These are phyloP conservation scores for Bombus sibiricus DNA, from an alignment of 1,140 invertebrate genomes.

Conservation along the genomic window DNA sequence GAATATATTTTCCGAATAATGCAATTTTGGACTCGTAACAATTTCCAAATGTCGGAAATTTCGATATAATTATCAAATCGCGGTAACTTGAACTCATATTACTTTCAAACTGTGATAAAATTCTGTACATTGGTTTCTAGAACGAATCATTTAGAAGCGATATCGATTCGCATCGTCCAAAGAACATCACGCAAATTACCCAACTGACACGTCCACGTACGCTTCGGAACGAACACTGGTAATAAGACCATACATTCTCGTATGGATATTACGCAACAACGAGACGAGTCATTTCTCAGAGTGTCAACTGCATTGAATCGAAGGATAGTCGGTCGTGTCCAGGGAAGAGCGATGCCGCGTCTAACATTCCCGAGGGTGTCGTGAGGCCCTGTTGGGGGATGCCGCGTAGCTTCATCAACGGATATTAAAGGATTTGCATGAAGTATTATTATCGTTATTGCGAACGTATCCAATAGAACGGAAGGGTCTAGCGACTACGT, in stretches of 20 bases:
- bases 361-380: conserved; percentile 77
- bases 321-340: conserved; percentile 75
- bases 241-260: conserved; percentile 69
- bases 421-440: conserved; percentile 83
- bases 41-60: too few relatives aligned
- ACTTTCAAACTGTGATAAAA: too few relatives aligned
- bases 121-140: too few relatives aligned
- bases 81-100: too few relatives aligned
- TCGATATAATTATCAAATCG: too few relatives aligned
- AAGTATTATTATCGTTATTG: conserved; percentile 80
- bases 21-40: too few relatives aligned
- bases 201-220: not conserved
- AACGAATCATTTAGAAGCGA: too few relatives aligned
- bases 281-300: conserved; percentile 81
- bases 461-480: conserved; percentile 63
- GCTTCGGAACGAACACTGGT: not conserved
- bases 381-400: conserved; percentile 67
- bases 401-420: conserved; percentile 79
- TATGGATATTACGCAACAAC: conserved; percentile 74
- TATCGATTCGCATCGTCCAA: not conserved
- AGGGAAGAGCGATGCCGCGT: conserved; percentile 66
- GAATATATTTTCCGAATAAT: too few relatives aligned
- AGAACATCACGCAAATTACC: not conserved
- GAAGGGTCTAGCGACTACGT: not conserved
- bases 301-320: conserved; percentile 82